Conservation (phyloP, 2,888 invertebrate genomes). For the Polia nebulosa region DNA sequence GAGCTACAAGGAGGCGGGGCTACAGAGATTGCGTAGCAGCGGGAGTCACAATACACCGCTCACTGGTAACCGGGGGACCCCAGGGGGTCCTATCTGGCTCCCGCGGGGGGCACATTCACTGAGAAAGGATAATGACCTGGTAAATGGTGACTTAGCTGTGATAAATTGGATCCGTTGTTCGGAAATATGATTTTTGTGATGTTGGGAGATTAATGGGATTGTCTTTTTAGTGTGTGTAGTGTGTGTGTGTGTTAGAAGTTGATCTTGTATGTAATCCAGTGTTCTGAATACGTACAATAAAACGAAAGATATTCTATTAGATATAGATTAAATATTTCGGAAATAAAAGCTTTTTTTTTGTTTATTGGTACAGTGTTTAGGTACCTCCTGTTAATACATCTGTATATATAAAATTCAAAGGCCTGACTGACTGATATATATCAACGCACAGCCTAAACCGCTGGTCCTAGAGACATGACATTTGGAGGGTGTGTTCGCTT, state of each 20-base stretch:
- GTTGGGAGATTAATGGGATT: conserved; percentile 11
- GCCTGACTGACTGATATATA: no score
- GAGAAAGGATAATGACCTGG: conserved; percentile 47
- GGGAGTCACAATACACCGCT: conserved; percentile 49
- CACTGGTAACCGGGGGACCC: conserved; percentile 17
- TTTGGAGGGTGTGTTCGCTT: no score
- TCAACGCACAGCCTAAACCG: no score
- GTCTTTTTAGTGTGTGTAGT: background rate
- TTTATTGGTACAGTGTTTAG: background rate
- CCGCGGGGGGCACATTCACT: conserved; percentile 41
- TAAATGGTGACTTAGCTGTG: conserved; percentile 51
- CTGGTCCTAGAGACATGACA: no score
- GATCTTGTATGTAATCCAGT: background rate
- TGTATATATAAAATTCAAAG: no score
- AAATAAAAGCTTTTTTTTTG: no score
- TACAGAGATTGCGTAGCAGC: conserved; percentile 56
- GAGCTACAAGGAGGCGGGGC: conserved; percentile 34
- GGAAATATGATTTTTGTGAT: conserved; percentile 27
- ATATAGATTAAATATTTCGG: no score
- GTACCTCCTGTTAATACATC: no score
- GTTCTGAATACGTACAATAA: background rate
- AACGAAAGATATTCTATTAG: no score
- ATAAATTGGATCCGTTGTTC: conserved; percentile 42
- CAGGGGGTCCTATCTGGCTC: conserved; percentile 8
- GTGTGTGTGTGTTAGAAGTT: background rate